Evolutionary conservation across 1,140 invertebrate genomes (phyloP), one percentile per base, ranked within the genome.

Genomic region (Drosophila navojoa): DNA sequence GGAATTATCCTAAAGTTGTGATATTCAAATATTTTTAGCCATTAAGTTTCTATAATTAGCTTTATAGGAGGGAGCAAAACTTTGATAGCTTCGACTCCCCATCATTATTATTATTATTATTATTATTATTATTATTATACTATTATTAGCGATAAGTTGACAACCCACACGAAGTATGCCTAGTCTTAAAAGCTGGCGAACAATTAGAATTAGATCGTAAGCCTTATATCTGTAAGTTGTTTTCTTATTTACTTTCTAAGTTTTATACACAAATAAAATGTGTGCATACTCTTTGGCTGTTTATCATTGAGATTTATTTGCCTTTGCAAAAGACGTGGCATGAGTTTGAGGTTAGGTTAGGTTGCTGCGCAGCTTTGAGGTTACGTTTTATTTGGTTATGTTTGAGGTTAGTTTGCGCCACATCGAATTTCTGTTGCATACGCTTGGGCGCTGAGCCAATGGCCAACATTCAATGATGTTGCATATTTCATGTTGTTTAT

Each of bases 231-330:
- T 10, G n/a, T 54, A 60, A 53, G 25, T 61, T 69, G 69, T 64
- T 69, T n/a, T 57, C 27, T 49, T 66, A 13, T 53, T 58, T 16
- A 16, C 47, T 11, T 9, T 40, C 44, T 49, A 25, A 45, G 42
- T 49, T 49, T 16, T 52, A 32, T 44, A 73, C 70, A 68, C 60
- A 59, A 81, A 81, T 74, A 77, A 84, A 86, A 58, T 76, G 79
- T 66, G 85, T 49, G 35, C 49, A 45, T 69, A 53, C 10, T 66
- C 58, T 38, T 11, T 11, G 35, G 35, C 35, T 38, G 35, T 45
- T 15, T 45, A 45, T 71, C 47, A 57, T 47, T 78, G 64, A 82
- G 64, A 60, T 71, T 49, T 38, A 45, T 75, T 25, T 19, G 42
- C n/a, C 40, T 22, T 54, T 32, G 15, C 15, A 3, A 10, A 19